Conservation (phyloP, 2,797 vertebrate species). For the Jordanella pulchra region DNA sequence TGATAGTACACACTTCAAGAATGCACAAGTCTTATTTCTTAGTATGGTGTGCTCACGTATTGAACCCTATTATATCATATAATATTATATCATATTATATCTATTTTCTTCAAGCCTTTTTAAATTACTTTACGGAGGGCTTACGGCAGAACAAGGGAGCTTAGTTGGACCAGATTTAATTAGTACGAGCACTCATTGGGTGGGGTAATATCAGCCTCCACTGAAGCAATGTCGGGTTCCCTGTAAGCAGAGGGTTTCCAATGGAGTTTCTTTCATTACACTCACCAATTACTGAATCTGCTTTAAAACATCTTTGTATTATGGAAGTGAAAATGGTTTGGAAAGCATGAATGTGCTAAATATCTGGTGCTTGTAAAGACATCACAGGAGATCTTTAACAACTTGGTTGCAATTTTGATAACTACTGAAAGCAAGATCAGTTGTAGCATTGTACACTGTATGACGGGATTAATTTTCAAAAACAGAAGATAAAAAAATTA, state of each 20-base stretch:
- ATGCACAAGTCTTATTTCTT: neutral
- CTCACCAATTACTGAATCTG: neutral
- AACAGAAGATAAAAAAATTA: too few species aligned
- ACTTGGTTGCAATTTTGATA: neutral
- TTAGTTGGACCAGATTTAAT: slow-evolving; percentile 5
- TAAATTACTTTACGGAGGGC: neutral
- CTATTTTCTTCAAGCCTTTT: neutral
- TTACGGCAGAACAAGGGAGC: neutral
- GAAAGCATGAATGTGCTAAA: neutral
- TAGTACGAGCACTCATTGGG: neutral
- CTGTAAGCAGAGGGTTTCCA: neutral
- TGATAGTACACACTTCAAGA: neutral
- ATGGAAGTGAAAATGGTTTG: neutral
- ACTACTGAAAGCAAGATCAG: neutral
- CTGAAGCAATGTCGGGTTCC: neutral
- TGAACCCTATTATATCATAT: neutral
- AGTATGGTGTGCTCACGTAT: neutral
- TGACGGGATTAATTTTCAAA: too few species aligned
- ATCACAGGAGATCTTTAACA: neutral
- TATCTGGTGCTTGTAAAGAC: neutral
- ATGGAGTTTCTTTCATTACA: neutral
- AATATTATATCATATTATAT: neutral
- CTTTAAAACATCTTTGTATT: neutral
- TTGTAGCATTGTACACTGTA: neutral
- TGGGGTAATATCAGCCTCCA: neutral